A percentile compares a stretch with the other conserved stretches of the same genome.
Conservation (phyloP, 2,888 invertebrate species). For the Amiota minor region DNA sequence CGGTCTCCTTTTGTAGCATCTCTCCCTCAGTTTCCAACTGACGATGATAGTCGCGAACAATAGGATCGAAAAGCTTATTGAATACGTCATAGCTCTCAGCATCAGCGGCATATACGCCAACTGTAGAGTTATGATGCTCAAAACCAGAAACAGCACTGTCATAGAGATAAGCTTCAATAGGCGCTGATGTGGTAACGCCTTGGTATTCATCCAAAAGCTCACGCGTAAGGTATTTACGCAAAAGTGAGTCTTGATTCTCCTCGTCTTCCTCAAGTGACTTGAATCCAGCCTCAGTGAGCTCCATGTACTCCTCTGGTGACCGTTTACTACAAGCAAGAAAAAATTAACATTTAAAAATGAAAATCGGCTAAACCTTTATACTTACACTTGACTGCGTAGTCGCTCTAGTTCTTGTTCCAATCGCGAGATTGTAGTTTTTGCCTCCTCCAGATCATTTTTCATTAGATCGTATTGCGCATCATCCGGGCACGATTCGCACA, state of each 20-base stretch:
- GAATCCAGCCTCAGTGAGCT: slow-evolving; percentile 75
- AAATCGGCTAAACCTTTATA: not conserved
- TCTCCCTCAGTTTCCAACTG: slow-evolving; percentile 69
- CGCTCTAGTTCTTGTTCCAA: slow-evolving; percentile 70
- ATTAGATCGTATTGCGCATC: slow-evolving; percentile 69
- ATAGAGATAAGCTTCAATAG: slow-evolving; percentile 76
- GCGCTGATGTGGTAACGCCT: slow-evolving; percentile 75
- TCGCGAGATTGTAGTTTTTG: slow-evolving; percentile 61
- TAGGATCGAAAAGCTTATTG: slow-evolving; percentile 78
- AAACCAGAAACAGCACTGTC: slow-evolving; percentile 80
- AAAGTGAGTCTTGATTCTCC: slow-evolving; percentile 75
- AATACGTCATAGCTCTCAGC: slow-evolving; percentile 79
- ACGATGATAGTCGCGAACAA: slow-evolving; percentile 80
- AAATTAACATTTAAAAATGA: not conserved
- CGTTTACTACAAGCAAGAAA: slow-evolving; percentile 58
- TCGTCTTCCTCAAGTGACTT: slow-evolving; percentile 74
- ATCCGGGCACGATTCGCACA: slow-evolving; percentile 72
- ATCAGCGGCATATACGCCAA: slow-evolving; percentile 81
- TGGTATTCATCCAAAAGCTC: slow-evolving; percentile 76
- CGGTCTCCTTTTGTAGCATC: slow-evolving; percentile 77
- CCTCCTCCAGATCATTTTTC: slow-evolving; percentile 68
- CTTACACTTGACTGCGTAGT: slow-evolving; percentile 70
- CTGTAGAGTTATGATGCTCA: slow-evolving; percentile 78
- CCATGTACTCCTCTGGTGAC: slow-evolving; percentile 70
- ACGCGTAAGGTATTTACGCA: slow-evolving; percentile 78